These are phyloP conservation scores for Turdus rufiventris DNA, from an alignment of 2,113 vertebrate species.

Conservation along the genomic window DNA sequence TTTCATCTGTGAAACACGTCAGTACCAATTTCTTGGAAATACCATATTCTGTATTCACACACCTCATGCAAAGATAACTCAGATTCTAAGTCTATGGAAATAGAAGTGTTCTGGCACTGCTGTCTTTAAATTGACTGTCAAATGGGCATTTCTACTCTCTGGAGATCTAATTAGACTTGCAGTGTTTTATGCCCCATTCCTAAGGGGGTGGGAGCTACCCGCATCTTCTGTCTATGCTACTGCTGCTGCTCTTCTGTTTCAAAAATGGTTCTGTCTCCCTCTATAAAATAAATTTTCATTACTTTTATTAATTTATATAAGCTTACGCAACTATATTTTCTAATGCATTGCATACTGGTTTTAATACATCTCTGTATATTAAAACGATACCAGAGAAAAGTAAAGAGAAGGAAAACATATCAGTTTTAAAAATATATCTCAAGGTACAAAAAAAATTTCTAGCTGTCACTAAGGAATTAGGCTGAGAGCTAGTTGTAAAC, in stretches of 20 bases:
- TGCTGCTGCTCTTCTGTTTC: not conserved
- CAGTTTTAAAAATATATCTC: not conserved
- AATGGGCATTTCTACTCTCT: not conserved
- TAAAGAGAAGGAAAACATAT: not conserved
- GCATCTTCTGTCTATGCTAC: not conserved
- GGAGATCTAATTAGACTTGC: conserved; percentile 36
- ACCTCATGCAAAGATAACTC: not conserved
- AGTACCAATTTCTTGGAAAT: not conserved
- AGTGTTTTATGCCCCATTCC: not conserved
- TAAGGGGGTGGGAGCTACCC: not conserved
- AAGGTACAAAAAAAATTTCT: not conserved
- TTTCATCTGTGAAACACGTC: not conserved
- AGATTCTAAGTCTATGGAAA: not conserved
- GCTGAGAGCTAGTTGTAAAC: not conserved
- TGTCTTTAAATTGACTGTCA: conserved; percentile 20
- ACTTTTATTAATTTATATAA: not conserved
- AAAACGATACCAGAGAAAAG: not conserved
- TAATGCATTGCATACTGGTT: not conserved
- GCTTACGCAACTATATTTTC: not conserved
- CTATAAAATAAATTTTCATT: not conserved
- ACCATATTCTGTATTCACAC: not conserved
- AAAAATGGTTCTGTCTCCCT: not conserved
- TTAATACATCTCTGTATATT: not conserved
- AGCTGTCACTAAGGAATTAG: not conserved
- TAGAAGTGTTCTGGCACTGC: not conserved